Evolutionary conservation across 1,140 invertebrate species (phyloP).

Genomic region (Oryctes rhinoceros): DNA sequence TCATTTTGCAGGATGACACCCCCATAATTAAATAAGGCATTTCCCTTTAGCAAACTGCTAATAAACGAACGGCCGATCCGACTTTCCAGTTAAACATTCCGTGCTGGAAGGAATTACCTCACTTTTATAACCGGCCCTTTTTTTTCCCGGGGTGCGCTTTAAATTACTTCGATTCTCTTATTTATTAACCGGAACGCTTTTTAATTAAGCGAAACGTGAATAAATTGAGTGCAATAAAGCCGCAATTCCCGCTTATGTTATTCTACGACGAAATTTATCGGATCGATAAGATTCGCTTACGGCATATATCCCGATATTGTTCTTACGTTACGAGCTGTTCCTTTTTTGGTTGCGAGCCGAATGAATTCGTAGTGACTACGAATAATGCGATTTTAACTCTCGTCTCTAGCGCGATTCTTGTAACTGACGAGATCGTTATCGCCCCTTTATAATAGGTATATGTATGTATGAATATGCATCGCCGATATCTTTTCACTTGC

Average conservation of each 20-base stretch:
- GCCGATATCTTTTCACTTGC: not conserved
- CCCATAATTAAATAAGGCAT: too few species aligned
- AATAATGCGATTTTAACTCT: conserved; percentile 8
- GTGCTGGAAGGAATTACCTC: too few species aligned
- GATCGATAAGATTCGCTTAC: not conserved
- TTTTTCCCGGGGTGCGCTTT: too few species aligned
- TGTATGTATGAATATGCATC: too few species aligned
- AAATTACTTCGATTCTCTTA: too few species aligned
- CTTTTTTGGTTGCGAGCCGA: not conserved
- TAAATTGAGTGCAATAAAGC: not conserved
- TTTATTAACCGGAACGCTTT: not conserved
- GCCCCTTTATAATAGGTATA: not conserved
- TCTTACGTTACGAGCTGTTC: not conserved
- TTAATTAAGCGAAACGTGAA: not conserved
- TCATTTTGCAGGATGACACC: too few species aligned
- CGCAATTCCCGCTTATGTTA: not conserved
- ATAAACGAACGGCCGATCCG: too few species aligned
- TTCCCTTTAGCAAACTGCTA: too few species aligned
- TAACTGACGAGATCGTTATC: not conserved
- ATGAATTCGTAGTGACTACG: not conserved
- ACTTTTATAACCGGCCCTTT: not conserved
- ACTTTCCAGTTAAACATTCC: too few species aligned
- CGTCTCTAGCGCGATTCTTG: not conserved
- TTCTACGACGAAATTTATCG: not conserved
- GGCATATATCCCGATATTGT: not conserved